Evolutionary conservation across 2,797 vertebrate species (phyloP).

Genomic region (Botia almorhae): DNA sequence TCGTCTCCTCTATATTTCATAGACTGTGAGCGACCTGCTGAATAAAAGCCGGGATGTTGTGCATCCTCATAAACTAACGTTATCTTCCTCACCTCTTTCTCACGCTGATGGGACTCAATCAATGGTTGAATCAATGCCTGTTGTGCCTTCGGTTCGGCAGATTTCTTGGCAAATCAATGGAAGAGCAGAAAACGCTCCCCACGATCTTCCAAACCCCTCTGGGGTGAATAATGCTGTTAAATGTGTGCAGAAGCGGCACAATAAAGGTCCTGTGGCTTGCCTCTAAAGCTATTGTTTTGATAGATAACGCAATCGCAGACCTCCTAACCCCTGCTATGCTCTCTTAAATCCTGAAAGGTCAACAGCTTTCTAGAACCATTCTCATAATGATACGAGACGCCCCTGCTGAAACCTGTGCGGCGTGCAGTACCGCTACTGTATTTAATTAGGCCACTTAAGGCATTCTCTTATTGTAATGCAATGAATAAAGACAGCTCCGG

Average conservation of each 20-base stretch:
- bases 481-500: conserved; percentile 77
- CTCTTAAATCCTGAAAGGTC: conserved; percentile 70
- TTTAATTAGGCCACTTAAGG: conserved; percentile 80
- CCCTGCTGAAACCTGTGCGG: conserved; percentile 65
- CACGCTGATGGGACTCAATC: conserved; percentile 24
- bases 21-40: not conserved
- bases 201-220: conserved; percentile 20
- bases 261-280: conserved; percentile 50
- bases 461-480: conserved; percentile 76
- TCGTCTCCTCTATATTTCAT: conserved; percentile 58
- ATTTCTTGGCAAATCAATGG: conserved; percentile 22
- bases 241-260: conserved; percentile 25
- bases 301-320: conserved; percentile 67
- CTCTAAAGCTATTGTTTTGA: conserved; percentile 63
- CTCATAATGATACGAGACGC: conserved; percentile 66
- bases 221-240: conserved; percentile 4
- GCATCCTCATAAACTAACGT: conserved; percentile 27
- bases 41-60: conserved; percentile 8
- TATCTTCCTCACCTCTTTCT: conserved; percentile 16
- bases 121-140: not conserved
- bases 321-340: conserved; percentile 54
- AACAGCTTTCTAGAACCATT: conserved; percentile 66
- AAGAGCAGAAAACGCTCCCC: not conserved
- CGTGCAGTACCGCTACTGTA: conserved; percentile 66
- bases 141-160: not conserved